These are phyloP conservation scores for Lacerta bilineata DNA, from an alignment of 2,797 vertebrate species.

Conservation along the genomic window DNA sequence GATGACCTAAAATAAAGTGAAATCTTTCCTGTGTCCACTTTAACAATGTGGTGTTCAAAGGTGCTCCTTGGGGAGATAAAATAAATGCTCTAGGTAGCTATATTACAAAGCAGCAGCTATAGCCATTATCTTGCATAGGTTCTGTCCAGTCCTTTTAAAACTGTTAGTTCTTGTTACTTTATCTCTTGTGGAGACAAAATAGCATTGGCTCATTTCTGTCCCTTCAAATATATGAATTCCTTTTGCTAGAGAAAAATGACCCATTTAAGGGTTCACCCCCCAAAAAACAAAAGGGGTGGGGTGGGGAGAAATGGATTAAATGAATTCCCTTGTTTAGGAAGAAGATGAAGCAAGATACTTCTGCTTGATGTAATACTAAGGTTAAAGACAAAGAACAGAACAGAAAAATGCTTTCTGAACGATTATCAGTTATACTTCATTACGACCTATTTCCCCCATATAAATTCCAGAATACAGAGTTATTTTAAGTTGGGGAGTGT, in stretches of 20 bases:
- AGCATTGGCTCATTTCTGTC: not conserved
- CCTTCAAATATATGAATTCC: not conserved
- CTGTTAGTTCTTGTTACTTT: slow-evolving; percentile 19
- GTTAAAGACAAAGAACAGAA: not conserved
- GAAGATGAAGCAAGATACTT: not conserved
- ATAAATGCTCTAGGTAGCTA: not conserved
- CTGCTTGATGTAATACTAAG: not conserved
- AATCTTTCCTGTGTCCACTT: slow-evolving; percentile 2
- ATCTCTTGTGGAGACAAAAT: slow-evolving; percentile 27
- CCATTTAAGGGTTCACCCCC: slow-evolving; percentile 10
- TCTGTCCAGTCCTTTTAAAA: slow-evolving; percentile 19
- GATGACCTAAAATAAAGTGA: slow-evolving; percentile 46
- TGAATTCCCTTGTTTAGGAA: not conserved
- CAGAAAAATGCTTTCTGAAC: not conserved
- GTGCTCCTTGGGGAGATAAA: not conserved
- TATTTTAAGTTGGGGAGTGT: not conserved
- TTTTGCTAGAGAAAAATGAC: slow-evolving; percentile 13
- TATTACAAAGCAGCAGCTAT: not conserved
- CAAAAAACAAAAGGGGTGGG: not conserved
- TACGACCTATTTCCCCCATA: not conserved
- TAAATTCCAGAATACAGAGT: not conserved
- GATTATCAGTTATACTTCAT: not conserved
- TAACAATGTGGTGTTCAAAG: slow-evolving; percentile 23
- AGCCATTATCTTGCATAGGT: not conserved
- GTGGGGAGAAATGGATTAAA: too few relatives aligned